Conservation (phyloP, 2,113 vertebrate species). For the Pachyramphus minor region DNA sequence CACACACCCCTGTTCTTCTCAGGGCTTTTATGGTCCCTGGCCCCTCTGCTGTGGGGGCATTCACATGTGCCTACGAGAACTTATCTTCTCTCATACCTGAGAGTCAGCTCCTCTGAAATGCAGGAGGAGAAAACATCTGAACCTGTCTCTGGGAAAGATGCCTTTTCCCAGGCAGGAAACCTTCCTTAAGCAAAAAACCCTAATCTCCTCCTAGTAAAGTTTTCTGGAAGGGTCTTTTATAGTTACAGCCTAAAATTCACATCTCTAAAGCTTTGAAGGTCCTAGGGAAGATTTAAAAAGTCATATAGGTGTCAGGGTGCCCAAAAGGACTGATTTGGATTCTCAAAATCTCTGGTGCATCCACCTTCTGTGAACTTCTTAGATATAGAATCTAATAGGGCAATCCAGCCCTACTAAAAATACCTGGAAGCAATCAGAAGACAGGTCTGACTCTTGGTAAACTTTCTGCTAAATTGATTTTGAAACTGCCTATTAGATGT, state of each 20-base stretch:
- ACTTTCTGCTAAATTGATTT: not conserved
- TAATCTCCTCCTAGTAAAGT: not conserved
- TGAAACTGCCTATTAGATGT: not conserved
- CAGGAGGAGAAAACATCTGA: not conserved
- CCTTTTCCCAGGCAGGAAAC: not conserved
- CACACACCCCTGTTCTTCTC: not conserved
- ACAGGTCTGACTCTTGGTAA: not conserved
- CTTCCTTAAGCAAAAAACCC: not conserved
- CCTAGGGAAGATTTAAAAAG: not conserved
- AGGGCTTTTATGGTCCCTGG: not conserved
- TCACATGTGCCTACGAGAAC: not conserved
- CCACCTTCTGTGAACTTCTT: not conserved
- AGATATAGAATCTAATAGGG: not conserved
- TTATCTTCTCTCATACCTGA: not conserved
- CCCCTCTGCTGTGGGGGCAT: too few species aligned
- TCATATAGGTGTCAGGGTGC: fast-evolving
- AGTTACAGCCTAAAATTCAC: not conserved
- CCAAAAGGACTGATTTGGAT: fast-evolving
- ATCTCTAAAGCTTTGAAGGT: not conserved
- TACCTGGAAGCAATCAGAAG: not conserved
- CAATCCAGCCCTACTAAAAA: not conserved
- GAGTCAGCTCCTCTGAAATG: not conserved
- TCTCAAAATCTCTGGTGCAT: not conserved
- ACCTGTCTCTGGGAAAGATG: not conserved
- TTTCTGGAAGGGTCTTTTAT: not conserved